Percentiles rank a stretch among this genome's conserved stretches.
These are phyloP conservation scores for Dicranocentrus wangi DNA, from an alignment of 2,888 invertebrate genomes.

Conservation along the genomic window DNA sequence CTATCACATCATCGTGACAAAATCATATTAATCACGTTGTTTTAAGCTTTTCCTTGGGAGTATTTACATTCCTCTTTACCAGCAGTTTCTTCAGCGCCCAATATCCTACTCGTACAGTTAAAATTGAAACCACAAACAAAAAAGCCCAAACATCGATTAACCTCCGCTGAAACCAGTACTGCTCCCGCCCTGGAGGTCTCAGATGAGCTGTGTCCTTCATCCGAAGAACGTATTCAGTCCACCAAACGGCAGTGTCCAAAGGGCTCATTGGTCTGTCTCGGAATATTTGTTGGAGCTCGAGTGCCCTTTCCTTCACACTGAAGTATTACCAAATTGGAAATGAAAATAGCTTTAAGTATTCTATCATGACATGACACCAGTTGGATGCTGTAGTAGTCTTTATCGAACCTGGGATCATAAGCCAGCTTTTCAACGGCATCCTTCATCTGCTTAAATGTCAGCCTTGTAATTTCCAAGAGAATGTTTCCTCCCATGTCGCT, in stretches of 20 bases:
- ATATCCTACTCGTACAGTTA: too few species aligned
- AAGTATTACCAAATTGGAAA: not conserved
- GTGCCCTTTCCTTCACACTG: conserved; percentile 21
- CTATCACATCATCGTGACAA: too few species aligned
- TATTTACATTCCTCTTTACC: too few species aligned
- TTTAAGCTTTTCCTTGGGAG: too few species aligned
- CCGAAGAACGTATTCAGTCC: conserved; percentile 59
- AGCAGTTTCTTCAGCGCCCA: too few species aligned
- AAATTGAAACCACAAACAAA: not conserved
- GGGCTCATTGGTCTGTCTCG: conserved; percentile 38
- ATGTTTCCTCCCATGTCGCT: conserved; percentile 34
- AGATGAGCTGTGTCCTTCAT: conserved; percentile 53
- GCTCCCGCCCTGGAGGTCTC: conserved; percentile 40
- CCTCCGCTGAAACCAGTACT: conserved; percentile 57
- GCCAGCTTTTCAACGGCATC: conserved; percentile 38
- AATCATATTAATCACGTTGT: too few species aligned
- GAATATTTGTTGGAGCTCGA: conserved; percentile 10
- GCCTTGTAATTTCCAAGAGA: conserved; percentile 50
- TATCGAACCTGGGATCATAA: conserved; percentile 40
- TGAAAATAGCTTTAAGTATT: not conserved
- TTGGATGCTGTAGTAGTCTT: too few species aligned
- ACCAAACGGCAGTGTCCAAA: conserved; percentile 48
- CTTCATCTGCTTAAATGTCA: conserved; percentile 38
- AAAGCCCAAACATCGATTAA: conserved; percentile 58
- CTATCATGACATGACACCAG: too few species aligned